phyloP scores from a whole-genome alignment of 2,797 vertebrate species.

The Epinephelus malabaricus region DNA sequence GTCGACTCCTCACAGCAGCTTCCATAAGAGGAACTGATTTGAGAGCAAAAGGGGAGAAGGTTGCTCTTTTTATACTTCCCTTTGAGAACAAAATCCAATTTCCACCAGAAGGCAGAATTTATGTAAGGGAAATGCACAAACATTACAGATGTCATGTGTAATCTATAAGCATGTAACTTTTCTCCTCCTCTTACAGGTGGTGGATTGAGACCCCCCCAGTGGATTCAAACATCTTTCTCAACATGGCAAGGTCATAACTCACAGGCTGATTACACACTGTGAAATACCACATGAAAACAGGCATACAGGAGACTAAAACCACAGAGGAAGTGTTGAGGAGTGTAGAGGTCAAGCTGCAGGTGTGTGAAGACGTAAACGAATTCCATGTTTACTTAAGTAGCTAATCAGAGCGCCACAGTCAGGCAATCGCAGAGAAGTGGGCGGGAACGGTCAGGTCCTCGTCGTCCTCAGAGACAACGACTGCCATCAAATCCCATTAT shows the following conservation, averaged over 20 bases:
- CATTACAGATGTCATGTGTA: background rate
- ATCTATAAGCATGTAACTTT: background rate
- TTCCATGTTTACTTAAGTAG: slow-evolving; percentile 67
- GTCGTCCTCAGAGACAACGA: slow-evolving; percentile 1
- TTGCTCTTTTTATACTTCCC: background rate
- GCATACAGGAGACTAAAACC: slow-evolving; percentile 10
- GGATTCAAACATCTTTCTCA: background rate
- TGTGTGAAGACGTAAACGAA: slow-evolving; percentile 23
- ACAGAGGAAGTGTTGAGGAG: slow-evolving; percentile 21
- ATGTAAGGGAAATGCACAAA: background rate
- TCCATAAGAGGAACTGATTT: background rate
- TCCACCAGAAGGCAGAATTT: background rate
- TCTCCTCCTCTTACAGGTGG: background rate
- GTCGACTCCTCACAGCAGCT: slow-evolving; percentile 2
- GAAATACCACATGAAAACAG: background rate
- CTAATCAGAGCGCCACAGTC: slow-evolving; percentile 61
- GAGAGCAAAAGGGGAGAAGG: background rate
- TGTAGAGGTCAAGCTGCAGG: slow-evolving; percentile 5
- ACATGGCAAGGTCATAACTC: background rate
- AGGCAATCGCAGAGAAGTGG: slow-evolving; percentile 28
- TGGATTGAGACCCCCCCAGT: background rate
- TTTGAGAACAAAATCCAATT: background rate
- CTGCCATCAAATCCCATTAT: slow-evolving; percentile 20
- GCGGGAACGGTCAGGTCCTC: background rate
- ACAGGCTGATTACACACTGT: no score